Base-by-base conservation (phyloP, 2,797 vertebrate species). In the Gobionotothen gibberifrons region DNA sequence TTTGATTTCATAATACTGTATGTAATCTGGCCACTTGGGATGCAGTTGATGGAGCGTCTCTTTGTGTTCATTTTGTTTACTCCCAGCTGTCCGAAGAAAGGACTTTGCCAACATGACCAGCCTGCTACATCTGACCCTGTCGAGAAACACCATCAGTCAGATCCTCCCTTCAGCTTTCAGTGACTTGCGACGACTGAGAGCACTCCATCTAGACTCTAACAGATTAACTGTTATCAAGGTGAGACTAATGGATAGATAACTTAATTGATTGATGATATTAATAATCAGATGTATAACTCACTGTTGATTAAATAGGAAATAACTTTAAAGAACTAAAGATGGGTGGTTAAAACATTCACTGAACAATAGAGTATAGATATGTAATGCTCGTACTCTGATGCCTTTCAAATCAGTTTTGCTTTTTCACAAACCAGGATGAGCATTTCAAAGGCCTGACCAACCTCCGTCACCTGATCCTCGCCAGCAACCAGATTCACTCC, bases 21-120 rank as follows among this genome's bases (percentile, higher is more conserved):
- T 36, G 2, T 43, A 21, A 53, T 53, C 2, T 11, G 22, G 1
- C 17, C 11, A 21, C 12, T 56, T 39, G 19, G 1, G 6, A 52
- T 16, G 40, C 19, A 17, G 7, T 26, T 68, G 8, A 82, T 68
- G 3, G 10, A 46, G 11, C 43, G 2, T 58, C 32, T 49, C 13
- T 73, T 26, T 78, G 16, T 79, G 19, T 49, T 69, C 62, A n/a
- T 71, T 55, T 5, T 11, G 0, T 14, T 85, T 5, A 2, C 22
- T 69, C 8, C 7, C 93, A 29, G 94, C 94, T 1, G 94, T 97
- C 10, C 84, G 95, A 62, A 93, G 93, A 62, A 95, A 93, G 51
- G 96, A 97, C 84, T 97, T 97, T 71, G 95, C 95, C 54, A 97
- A 97, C 89, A 97, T 97, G 96, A 97, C 96, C 9, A 95, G 95